These are phyloP conservation scores for Musca vetustissima DNA, from an alignment of 1,140 invertebrate species.

Conservation along the genomic window DNA sequence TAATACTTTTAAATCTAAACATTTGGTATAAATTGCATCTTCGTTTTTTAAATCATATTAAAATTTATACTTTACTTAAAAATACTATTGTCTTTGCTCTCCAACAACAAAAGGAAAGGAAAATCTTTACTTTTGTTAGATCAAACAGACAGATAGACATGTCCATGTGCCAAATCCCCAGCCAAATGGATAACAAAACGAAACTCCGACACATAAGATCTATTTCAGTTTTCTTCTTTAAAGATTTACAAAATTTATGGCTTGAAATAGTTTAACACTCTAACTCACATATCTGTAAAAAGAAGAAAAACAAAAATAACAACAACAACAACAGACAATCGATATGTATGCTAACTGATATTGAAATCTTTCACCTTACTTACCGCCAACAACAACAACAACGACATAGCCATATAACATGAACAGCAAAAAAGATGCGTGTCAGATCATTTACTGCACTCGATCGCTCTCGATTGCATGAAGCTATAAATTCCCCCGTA, in stretches of 20 bases:
- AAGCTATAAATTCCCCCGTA: conserved; percentile 14
- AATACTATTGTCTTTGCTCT: no score
- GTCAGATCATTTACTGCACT: conserved; percentile 18
- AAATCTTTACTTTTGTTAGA: no score
- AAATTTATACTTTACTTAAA: no score
- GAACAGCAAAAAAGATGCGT: conserved; percentile 9
- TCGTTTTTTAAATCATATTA: no score
- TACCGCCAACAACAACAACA: not conserved
- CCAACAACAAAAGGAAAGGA: no score
- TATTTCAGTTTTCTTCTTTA: conserved; percentile 1
- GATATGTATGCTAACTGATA: conserved; percentile 1
- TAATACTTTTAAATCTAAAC: no score
- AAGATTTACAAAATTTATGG: conserved; percentile 11
- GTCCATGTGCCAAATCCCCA: no score
- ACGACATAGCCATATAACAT: not conserved
- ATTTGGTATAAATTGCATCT: no score
- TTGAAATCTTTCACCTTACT: conserved; percentile 1
- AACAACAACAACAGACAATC: not conserved
- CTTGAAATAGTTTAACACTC: not conserved
- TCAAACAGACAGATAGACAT: no score
- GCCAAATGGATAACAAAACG: no score
- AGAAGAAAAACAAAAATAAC: not conserved
- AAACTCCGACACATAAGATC: not conserved
- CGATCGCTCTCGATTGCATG: conserved; percentile 21
- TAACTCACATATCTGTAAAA: not conserved